A percentile compares a stretch with the other conserved stretches of the same genome.
Evolutionary conservation across 2,888 invertebrate genomes (phyloP).

Genomic region (Lochmaea capreae): DNA sequence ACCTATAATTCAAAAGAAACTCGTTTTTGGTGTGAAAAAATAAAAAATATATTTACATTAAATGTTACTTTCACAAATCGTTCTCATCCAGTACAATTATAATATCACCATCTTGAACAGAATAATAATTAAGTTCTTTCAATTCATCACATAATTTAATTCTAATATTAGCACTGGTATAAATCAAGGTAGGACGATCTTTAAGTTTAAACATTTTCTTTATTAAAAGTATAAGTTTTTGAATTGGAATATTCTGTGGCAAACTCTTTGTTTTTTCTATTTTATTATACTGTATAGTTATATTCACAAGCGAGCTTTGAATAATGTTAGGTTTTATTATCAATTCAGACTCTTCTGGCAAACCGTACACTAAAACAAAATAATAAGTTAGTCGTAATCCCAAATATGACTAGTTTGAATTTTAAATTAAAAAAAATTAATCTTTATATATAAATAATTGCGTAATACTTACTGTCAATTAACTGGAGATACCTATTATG

Average conservation of each 20-base stretch:
- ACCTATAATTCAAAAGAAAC: background rate
- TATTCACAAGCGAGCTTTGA: constrained; percentile 75
- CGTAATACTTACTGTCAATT: constrained; percentile 75
- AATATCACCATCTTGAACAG: constrained; percentile 85
- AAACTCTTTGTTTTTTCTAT: constrained; percentile 75
- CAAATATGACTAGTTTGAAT: too few species aligned
- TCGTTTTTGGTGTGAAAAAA: constrained; percentile 14
- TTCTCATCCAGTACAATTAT: constrained; percentile 68
- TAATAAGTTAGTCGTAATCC: too few species aligned
- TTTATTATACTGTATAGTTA: constrained; percentile 70
- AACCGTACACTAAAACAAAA: constrained; percentile 79
- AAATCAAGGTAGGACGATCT: constrained; percentile 65
- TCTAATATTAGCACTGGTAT: constrained; percentile 74
- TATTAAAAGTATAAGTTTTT: constrained; percentile 84
- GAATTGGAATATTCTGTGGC: constrained; percentile 82
- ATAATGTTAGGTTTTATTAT: constrained; percentile 71
- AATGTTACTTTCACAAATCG: constrained; percentile 15
- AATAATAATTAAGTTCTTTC: constrained; percentile 85
- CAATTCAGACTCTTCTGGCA: constrained; percentile 81
- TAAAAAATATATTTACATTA: constrained; percentile 26
- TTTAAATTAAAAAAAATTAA: too few species aligned
- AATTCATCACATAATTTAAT: constrained; percentile 84
- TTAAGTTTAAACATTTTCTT: constrained; percentile 78
- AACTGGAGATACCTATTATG: constrained; percentile 84
- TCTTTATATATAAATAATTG: too few species aligned